Percentiles rank a stretch among this genome's conserved stretches.
Conservation (phyloP, 2,113 vertebrate genomes). For the Dryoscopus gambensis region DNA sequence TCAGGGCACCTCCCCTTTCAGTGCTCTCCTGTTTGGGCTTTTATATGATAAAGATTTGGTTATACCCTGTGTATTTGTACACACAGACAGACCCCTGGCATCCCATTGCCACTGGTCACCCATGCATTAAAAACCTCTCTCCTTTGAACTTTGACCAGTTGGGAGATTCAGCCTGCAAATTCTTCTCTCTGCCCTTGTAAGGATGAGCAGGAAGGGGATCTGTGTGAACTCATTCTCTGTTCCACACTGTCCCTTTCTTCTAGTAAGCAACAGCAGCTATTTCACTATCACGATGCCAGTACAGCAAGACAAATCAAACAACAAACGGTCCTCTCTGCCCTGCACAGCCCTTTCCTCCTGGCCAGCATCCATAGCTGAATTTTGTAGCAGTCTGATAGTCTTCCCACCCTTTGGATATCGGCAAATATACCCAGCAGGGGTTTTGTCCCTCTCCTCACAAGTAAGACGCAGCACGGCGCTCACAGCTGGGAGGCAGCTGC, state of each 20-base stretch:
- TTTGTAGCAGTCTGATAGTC: neutral
- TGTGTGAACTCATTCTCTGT: neutral
- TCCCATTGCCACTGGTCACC: too few species aligned
- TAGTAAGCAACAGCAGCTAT: neutral
- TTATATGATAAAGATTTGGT: neutral
- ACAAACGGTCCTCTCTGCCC: neutral
- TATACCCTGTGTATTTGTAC: neutral
- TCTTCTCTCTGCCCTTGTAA: neutral
- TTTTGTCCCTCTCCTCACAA: neutral
- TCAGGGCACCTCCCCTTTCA: neutral
- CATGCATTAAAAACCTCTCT: neutral
- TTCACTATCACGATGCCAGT: neutral
- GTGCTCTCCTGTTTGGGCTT: neutral
- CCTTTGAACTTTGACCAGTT: neutral
- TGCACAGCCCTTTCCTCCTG: neutral
- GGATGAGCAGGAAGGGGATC: neutral
- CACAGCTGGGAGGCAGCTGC: neutral
- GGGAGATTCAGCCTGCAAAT: neutral
- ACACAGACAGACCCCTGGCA: neutral
- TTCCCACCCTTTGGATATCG: neutral
- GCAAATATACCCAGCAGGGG: neutral
- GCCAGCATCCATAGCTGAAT: neutral
- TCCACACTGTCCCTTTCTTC: neutral
- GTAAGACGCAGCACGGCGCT: neutral
- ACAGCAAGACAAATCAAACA: neutral